These are phyloP conservation scores for Petrocephalus zakoni DNA, from an alignment of 2,113 vertebrate genomes.

Conservation along the genomic window DNA sequence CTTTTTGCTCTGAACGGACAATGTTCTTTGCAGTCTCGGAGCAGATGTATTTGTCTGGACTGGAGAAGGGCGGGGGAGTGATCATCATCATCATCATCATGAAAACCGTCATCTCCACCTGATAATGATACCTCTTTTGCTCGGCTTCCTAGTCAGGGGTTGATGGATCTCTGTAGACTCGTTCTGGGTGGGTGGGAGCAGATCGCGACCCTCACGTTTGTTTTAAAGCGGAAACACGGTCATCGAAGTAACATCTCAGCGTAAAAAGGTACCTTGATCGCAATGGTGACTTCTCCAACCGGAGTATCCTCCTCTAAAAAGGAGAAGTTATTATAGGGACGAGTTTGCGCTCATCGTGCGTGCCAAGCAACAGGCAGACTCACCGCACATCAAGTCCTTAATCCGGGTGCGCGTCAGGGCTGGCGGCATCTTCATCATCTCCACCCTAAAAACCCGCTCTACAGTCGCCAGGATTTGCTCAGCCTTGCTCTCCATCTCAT, in stretches of 20 bases:
- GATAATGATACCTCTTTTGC: slow-evolving; percentile 44
- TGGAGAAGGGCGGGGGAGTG: neutral
- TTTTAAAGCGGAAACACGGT: neutral
- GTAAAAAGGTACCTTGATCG: slow-evolving; percentile 46
- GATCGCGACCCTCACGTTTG: neutral
- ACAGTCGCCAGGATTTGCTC: slow-evolving; percentile 48
- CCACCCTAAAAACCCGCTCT: slow-evolving; percentile 55
- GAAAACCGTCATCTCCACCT: neutral
- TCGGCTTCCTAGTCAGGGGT: slow-evolving; percentile 38
- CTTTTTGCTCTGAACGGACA: neutral
- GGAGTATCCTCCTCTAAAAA: slow-evolving; percentile 35
- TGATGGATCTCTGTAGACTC: slow-evolving; percentile 43
- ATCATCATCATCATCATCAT: no score
- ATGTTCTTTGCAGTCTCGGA: neutral
- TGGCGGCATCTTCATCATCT: slow-evolving; percentile 60
- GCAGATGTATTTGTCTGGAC: neutral
- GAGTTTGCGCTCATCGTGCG: no score
- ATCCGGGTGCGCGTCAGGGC: slow-evolving; percentile 47
- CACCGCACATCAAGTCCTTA: slow-evolving; percentile 48
- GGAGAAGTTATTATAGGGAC: no score
- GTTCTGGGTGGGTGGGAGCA: slow-evolving; percentile 36
- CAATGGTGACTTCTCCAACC: slow-evolving; percentile 53
- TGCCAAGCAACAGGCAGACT: neutral
- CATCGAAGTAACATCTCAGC: neutral
- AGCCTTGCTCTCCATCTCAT: slow-evolving; percentile 46